A percentile compares a stretch with the other conserved stretches of the same genome.
These are phyloP conservation scores for Xenopus laevis DNA, from an alignment of 2,113 vertebrate genomes.

Conservation along the genomic window DNA sequence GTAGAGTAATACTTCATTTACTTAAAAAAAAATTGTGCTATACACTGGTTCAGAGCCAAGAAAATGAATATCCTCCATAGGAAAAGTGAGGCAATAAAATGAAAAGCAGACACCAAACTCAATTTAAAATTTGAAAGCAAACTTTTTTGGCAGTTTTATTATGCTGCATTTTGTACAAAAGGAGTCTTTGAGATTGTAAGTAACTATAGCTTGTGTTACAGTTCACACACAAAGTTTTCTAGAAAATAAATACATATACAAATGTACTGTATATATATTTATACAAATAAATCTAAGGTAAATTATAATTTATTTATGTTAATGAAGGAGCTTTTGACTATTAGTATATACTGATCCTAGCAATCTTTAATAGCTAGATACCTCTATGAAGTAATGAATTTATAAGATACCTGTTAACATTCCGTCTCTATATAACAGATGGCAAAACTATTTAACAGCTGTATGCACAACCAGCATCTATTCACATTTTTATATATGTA, in stretches of 20 bases:
- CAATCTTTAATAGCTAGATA: slow-evolving; percentile 21
- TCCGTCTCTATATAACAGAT: slow-evolving; percentile 40
- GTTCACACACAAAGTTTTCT: not conserved
- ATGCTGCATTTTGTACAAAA: slow-evolving; percentile 12
- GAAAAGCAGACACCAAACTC: slow-evolving; percentile 43
- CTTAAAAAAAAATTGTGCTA: slow-evolving; percentile 17
- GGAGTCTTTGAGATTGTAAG: slow-evolving; percentile 16
- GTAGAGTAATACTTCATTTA: slow-evolving; percentile 33
- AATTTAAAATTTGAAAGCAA: slow-evolving; percentile 39
- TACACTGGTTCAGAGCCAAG: slow-evolving; percentile 32
- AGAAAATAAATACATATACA: no score
- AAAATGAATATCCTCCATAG: slow-evolving; percentile 42
- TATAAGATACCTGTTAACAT: slow-evolving; percentile 45
- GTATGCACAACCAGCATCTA: slow-evolving; percentile 33
- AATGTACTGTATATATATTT: no score
- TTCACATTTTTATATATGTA: slow-evolving; percentile 36
- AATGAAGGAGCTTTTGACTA: slow-evolving; percentile 16
- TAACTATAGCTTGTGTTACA: not conserved
- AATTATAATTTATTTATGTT: not conserved
- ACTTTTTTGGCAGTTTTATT: slow-evolving; percentile 27
- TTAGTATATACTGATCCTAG: slow-evolving; percentile 7
- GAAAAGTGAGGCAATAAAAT: slow-evolving; percentile 41
- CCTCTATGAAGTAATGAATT: slow-evolving; percentile 40
- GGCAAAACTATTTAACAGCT: slow-evolving; percentile 45
- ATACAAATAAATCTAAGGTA: no score